Evolutionary conservation across 2,888 invertebrate species (phyloP).

Genomic region (Hemaris fuciformis): DNA sequence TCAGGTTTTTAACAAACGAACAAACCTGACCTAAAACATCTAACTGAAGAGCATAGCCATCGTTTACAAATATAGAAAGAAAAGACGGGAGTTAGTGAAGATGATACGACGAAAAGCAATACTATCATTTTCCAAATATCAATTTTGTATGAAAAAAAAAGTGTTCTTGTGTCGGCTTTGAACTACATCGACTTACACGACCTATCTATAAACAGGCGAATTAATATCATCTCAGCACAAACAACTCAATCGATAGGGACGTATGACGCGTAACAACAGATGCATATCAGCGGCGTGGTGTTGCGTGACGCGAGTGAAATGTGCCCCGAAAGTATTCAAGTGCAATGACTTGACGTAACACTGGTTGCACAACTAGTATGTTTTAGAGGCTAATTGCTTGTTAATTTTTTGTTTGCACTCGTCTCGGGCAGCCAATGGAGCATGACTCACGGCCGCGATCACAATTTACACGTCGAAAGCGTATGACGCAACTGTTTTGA

Average conservation of each 20-base stretch:
- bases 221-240: neutral
- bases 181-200: neutral
- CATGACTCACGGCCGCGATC: constrained; percentile 13
- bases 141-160: too few relatives aligned
- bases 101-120: too few relatives aligned
- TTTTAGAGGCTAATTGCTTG: constrained; percentile 39
- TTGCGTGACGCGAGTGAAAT: constrained; percentile 10
- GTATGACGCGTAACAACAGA: neutral
- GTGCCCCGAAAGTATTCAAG: constrained; percentile 28
- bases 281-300: neutral
- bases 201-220: neutral
- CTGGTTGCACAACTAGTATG: constrained; percentile 43
- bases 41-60: too few relatives aligned
- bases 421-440: constrained; percentile 6
- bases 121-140: too few relatives aligned
- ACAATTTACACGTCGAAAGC: constrained; percentile 6
- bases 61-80: too few relatives aligned
- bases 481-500: constrained; percentile 13
- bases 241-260: neutral
- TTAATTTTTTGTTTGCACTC: constrained; percentile 38
- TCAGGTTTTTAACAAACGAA: neutral
- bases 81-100: too few relatives aligned
- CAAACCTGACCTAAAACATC: too few relatives aligned
- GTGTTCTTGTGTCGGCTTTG: too few relatives aligned
- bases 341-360: constrained; percentile 46